phyloP scores from a whole-genome alignment of 2,888 invertebrate species.

The Mesoligia furuncula region DNA sequence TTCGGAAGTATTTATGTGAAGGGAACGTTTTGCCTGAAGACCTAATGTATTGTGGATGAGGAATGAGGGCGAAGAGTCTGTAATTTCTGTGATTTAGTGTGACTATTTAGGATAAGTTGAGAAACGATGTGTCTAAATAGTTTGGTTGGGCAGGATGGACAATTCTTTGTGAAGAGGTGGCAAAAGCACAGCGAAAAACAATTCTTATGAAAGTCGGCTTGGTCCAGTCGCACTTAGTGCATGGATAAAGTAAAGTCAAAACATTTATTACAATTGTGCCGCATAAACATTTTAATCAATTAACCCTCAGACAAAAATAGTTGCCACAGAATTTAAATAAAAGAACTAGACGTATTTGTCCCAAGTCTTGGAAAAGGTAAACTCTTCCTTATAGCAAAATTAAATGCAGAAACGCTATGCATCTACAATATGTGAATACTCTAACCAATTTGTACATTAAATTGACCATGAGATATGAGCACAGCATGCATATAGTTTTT shows the following conservation, averaged over 20 bases:
- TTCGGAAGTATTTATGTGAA: slow-evolving; percentile 54
- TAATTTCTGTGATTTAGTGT: neutral
- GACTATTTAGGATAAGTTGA: neutral
- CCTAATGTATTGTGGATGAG: slow-evolving; percentile 3
- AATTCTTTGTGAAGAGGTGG: neutral
- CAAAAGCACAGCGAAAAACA: neutral
- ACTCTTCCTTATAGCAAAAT: neutral
- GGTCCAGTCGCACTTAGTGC: neutral
- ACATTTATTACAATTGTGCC: slow-evolving; percentile 24
- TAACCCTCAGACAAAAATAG: neutral
- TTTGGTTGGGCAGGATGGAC: neutral
- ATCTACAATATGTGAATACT: slow-evolving; percentile 1
- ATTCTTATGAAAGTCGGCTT: neutral
- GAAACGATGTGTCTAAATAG: neutral
- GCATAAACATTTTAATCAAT: slow-evolving; percentile 10
- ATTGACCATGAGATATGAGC: slow-evolving; percentile 54
- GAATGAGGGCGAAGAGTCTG: neutral
- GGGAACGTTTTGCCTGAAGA: slow-evolving; percentile 17
- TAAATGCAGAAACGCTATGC: neutral
- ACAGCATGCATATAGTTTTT: slow-evolving; percentile 39
- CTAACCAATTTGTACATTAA: slow-evolving; percentile 49
- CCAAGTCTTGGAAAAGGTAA: neutral
- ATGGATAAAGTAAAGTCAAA: slow-evolving; percentile 29
- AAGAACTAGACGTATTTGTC: neutral
- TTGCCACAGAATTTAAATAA: neutral